Conservation (phyloP, 1,140 invertebrate species). For the Lepidurus packardi region DNA sequence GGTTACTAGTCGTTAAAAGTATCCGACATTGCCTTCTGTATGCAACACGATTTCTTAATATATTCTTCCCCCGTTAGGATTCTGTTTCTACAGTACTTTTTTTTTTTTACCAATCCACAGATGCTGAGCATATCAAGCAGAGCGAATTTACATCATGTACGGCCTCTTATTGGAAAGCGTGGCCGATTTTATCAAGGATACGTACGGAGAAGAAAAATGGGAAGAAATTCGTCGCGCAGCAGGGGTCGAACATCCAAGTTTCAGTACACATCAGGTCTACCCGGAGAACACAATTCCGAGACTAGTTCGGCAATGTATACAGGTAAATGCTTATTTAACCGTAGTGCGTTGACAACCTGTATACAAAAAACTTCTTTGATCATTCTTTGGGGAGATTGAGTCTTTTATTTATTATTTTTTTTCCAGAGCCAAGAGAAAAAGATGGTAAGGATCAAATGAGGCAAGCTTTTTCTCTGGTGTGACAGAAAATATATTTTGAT, state of each 20-base stretch:
- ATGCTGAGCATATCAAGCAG: not conserved
- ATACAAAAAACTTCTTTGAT: not conserved
- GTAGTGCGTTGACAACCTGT: not conserved
- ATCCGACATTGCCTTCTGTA: too few species aligned
- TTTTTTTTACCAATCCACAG: not conserved
- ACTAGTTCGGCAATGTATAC: constrained; percentile 51
- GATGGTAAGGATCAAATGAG: not conserved
- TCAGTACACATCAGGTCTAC: constrained; percentile 88
- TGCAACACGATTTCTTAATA: too few species aligned
- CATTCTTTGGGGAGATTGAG: not conserved
- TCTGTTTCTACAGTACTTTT: not conserved
- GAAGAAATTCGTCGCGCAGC: constrained; percentile 74
- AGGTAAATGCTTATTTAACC: not conserved
- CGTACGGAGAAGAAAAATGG: constrained; percentile 89
- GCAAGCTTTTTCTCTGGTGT: too few species aligned
- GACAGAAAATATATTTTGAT: too few species aligned
- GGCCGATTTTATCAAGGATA: constrained; percentile 78
- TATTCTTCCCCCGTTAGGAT: not conserved
- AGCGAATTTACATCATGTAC: constrained; percentile 64
- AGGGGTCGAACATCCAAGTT: constrained; percentile 74
- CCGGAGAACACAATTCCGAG: constrained; percentile 78
- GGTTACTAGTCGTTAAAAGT: too few species aligned
- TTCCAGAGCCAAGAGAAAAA: not conserved
- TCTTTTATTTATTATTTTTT: not conserved
- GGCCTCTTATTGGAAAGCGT: constrained; percentile 88